Evolutionary conservation across 1,140 invertebrate species (phyloP), one percentile per base, ranked within the genome.

Genomic region (Drosophila ironensis): DNA sequence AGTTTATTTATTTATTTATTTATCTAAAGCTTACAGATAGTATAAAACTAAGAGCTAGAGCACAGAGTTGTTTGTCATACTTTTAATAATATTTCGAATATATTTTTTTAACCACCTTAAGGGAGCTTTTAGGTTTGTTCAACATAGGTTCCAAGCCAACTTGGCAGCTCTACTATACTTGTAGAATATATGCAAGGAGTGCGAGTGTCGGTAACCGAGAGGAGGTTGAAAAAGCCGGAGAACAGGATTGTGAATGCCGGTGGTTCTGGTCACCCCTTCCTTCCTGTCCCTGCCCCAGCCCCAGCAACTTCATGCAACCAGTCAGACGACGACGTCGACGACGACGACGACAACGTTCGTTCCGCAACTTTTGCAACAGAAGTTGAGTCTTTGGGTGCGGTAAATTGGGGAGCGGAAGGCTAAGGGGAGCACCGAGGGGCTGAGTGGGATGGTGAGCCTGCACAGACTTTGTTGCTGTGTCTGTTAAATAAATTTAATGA

Each of bases 401-500:
- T 48, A 63, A 46, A 20, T 20, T 27, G 54, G 41, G 28, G 12
- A 9, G 9, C 9, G 28, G 14, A 4, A 9, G 44, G 20, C 11
- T 6, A 12, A 22, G 12, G 8, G 19, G 28, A 14, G 42, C 16
- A 27, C 30, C 20, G 20, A 1, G 17, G 35, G 38, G 28, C 28
- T n/a, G 14, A 5, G 28, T 4, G 11, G 28, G 3, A 30, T 12
- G 28, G 27, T 22, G 20, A 20, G 33, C 25, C 56, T 69, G 78
- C 71, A 54, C 77, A 82, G 77, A 81, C 77, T 69, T 76, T 81
- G 77, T 81, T 81, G 77, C 67, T 67, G 72, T 41, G 78, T 82
- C 78, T 84, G 80, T 66, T 51, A 82, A 82, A 76, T 73, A 71
- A 82, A 86, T 82, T 84, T 82, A 82, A 82, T 82, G 78, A 82